Percentiles rank a stretch among this genome's conserved stretches.
These are phyloP conservation scores for Entelurus aequoreus DNA, from an alignment of 2,113 vertebrate genomes.

Conservation along the genomic window DNA sequence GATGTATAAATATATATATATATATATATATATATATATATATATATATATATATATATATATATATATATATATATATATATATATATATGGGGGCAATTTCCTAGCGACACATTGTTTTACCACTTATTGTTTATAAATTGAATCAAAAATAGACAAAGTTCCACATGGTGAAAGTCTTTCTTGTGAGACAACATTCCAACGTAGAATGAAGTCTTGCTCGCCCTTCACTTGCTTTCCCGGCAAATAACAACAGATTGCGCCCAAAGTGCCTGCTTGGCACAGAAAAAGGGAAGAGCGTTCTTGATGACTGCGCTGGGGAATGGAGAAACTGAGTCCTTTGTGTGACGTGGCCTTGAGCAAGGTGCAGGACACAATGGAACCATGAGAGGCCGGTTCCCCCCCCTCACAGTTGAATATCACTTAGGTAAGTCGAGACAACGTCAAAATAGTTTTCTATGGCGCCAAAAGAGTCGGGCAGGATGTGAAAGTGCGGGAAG, in stretches of 20 bases:
- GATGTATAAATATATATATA: too few relatives aligned
- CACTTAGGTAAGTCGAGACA: constrained; percentile 23
- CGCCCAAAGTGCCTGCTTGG: neutral
- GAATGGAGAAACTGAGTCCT: neutral
- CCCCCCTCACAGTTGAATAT: neutral
- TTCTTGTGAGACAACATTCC: neutral
- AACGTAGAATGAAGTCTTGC: neutral
- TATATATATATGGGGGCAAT: too few relatives aligned
- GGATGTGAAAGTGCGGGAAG: constrained; percentile 11
- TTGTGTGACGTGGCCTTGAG: neutral
- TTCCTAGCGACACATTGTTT: too few relatives aligned
- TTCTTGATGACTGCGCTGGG: constrained; percentile 3
- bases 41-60: too few relatives aligned
- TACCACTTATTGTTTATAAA: too few relatives aligned
- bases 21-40: too few relatives aligned
- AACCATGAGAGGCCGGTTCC: neutral
- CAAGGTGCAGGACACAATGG: neutral
- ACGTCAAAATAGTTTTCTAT: constrained; percentile 18
- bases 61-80: too few relatives aligned
- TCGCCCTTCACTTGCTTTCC: neutral
- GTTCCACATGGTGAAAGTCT: neutral
- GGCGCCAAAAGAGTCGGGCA: constrained; percentile 15
- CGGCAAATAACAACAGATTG: neutral
- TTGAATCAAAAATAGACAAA: too few relatives aligned
- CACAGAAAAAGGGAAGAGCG: neutral